Evolutionary conservation across 2,888 invertebrate genomes (phyloP).

Genomic region (Euphydryas editha): DNA sequence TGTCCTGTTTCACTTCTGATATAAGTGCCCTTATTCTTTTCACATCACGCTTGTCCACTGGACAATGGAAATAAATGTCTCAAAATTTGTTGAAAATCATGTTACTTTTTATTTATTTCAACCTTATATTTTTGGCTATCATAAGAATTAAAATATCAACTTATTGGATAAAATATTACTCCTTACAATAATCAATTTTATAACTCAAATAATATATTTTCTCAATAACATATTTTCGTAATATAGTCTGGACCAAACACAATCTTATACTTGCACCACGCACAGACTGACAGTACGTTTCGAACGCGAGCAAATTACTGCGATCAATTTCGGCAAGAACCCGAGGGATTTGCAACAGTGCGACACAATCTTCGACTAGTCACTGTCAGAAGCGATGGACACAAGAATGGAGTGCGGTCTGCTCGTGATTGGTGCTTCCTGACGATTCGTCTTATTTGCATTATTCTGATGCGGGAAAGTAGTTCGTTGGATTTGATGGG

Average conservation of each 20-base stretch:
- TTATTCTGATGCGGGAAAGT: slow-evolving; percentile 18
- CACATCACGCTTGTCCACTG: too few species aligned
- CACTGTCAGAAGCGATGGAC: slow-evolving; percentile 64
- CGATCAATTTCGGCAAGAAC: slow-evolving; percentile 69
- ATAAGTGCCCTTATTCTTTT: too few species aligned
- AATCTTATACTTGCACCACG: slow-evolving; percentile 49
- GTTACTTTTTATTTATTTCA: too few species aligned
- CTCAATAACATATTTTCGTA: too few species aligned
- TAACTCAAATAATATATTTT: too few species aligned
- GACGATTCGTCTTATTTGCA: slow-evolving; percentile 42
- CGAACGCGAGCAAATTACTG: slow-evolving; percentile 70
- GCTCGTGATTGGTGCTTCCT: slow-evolving; percentile 46
- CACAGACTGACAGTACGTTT: slow-evolving; percentile 51
- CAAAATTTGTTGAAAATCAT: too few species aligned
- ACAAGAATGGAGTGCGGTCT: slow-evolving; percentile 47
- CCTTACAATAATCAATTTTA: neutral
- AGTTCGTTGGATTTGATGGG: neutral
- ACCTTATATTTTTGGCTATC: too few species aligned
- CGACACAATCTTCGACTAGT: slow-evolving; percentile 77
- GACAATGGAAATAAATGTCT: too few species aligned
- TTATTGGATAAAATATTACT: too few species aligned
- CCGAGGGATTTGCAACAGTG: slow-evolving; percentile 65
- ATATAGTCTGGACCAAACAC: too few species aligned
- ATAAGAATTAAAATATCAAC: too few species aligned
- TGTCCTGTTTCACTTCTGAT: too few species aligned